phyloP scores from a whole-genome alignment of 2,797 vertebrate species.

The Graptemys geographica region DNA sequence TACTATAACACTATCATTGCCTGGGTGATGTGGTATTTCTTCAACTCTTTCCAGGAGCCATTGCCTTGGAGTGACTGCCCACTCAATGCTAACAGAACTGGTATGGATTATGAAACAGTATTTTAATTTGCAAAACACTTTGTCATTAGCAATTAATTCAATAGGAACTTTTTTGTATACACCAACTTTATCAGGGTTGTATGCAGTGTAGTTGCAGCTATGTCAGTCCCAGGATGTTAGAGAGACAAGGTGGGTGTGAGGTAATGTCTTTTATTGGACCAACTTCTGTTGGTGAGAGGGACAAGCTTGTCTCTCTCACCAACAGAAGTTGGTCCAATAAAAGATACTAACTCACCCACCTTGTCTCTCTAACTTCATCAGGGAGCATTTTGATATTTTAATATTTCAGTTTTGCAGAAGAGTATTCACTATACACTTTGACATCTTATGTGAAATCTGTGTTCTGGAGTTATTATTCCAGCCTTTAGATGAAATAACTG shows the following conservation, averaged over 20 bases:
- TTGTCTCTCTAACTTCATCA: background rate
- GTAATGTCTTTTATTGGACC: background rate
- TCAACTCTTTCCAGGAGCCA: constrained; percentile 96
- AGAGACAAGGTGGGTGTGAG: background rate
- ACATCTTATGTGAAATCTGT: background rate
- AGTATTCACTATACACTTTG: background rate
- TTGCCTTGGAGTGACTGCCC: constrained; percentile 92
- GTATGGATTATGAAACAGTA: constrained; percentile 64
- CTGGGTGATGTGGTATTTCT: constrained; percentile 99
- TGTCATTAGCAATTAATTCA: background rate
- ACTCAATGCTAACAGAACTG: constrained; percentile 82
- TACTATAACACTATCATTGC: constrained; percentile 96
- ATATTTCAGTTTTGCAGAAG: background rate
- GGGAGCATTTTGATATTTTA: background rate
- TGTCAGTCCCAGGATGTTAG: background rate
- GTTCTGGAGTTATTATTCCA: too few relatives aligned
- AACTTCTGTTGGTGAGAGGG: background rate
- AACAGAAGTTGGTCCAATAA: background rate
- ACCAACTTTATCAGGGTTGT: background rate
- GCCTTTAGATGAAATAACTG: too few relatives aligned
- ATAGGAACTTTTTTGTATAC: background rate
- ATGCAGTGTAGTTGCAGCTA: background rate
- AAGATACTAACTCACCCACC: background rate
- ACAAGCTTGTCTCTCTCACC: too few relatives aligned
- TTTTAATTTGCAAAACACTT: background rate